Evolutionary conservation across 2,113 vertebrate species (phyloP), one percentile per base, ranked within the genome.

Genomic region (Oophaga pumilio): DNA sequence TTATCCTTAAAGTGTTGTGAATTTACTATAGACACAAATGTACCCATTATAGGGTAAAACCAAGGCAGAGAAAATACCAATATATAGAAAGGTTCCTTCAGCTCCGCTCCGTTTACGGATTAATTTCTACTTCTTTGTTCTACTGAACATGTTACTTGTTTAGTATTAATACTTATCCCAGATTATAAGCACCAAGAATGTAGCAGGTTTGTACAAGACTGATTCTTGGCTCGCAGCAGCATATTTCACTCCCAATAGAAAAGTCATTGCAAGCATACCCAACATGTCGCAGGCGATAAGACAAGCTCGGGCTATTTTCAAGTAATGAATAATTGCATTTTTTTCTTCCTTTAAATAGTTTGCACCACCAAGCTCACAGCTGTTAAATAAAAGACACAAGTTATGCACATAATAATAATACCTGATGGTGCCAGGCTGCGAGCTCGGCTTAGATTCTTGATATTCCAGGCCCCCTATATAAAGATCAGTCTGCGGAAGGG

Each of bases 401-500:
- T 15, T 74, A 77, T 84, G 81, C 80, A 84, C 20, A 68, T 83
- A 66, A 49, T 53, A 87, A 83, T 68, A 50, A 84, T 88, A 88
- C 87, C 87, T 88, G 71, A 88, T 83, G 87, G 81, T 84, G 81
- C 81, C 80, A 88, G 87, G 81, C 71, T 84, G 80, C 49, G 71
- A 28, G 80, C 80, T 76, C 60, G 18, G 64, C 68, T 56, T 69
- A 82, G 69, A 87, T 88, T 76, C 87, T 18, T 88, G 84, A 83
- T 88, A 83, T 88, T 84, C 87, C 73, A 77, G 49, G 8, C 73
- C 60, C 59, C 60, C 87, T 88, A 84, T 88, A 88, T 88, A 84
- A 83, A 88, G 80, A 84, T 68, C 81, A 68, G 87, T 13, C 26
- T 77, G 80, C 71, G 81, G 87, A 83, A 77, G 80, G 6, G 80